Base-by-base conservation (phyloP, 2,113 vertebrate genomes). In the Pseudorectes ferrugineus region DNA sequence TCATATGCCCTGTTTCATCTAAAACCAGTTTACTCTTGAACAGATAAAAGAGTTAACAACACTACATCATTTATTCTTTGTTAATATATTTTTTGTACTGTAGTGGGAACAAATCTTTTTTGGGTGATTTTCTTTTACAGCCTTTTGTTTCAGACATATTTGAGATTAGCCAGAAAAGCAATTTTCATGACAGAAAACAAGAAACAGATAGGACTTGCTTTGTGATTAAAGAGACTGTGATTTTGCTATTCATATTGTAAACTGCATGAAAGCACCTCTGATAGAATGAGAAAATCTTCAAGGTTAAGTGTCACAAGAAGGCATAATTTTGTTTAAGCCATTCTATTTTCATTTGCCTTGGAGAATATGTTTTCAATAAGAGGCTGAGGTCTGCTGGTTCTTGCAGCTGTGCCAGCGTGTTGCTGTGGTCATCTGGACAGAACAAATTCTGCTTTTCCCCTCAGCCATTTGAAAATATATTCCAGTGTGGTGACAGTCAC, bases 331-430 rank as follows among this genome's bases (percentile, higher is more conserved):
- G 13, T 72, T 77, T 68, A 65, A 92, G n/a, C 31, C 16, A n/a
- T 88, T 90, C 36, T 68, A 31, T 49, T 85, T 76, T 57, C 22
- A 57, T 88, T 86, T 88, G 6, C 45, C 24, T 67, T 6, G 2
- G 20, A 72, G 58, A n/a, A 59, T 36, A 9, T 43, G 6, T 90
- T 83, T 93, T 62, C 75, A 70, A 0, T 35, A 49, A 68, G 42
- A 76, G 17, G 21, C 42, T 55, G 57, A 79, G 88, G 19, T 42
- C 20, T 80, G 59, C 17, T 70, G 28, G 38, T 48, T 83, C 49
- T 71, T 92, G 36, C 48, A 51, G 40, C 45, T 0, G 0, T 65
- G 40, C 17, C 25, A 54, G 14, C 0, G 0, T 67, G 16, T 87
- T 35, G 43, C 40, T 38, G 22, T 11, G 33, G 2, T 55, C 66